A percentile compares a stretch with the other conserved stretches of the same genome.
Conservation (phyloP, 1,140 invertebrate species). For the Branchinecta lindahli region DNA sequence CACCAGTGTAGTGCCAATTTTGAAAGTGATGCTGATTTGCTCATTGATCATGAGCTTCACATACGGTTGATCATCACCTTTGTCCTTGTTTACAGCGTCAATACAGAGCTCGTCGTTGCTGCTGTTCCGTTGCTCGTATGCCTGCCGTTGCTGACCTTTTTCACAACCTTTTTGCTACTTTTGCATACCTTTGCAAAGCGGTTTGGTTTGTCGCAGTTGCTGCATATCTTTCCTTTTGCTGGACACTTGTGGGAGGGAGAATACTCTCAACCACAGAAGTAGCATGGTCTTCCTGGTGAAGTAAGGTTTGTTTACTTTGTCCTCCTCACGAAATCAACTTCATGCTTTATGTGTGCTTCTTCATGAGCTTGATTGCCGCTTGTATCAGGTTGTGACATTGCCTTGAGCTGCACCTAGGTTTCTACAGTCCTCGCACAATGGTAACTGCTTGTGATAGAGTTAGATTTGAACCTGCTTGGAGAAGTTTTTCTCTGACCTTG, state of each 20-base stretch:
- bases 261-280: slow-evolving; percentile 1
- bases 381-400: slow-evolving; percentile 8
- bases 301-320: not conserved
- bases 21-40: slow-evolving; percentile 8
- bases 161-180: slow-evolving; percentile 5
- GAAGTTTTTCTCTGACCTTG: not conserved
- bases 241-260: not conserved
- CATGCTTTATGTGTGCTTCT: slow-evolving; percentile 8
- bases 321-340: slow-evolving; percentile 1
- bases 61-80: not conserved
- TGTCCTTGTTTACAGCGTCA: slow-evolving; percentile 8
- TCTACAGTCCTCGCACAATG: slow-evolving; percentile 4
- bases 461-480: slow-evolving; percentile 1
- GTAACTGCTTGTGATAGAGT: slow-evolving; percentile 5
- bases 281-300: not conserved
- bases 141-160: not conserved
- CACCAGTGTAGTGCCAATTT: slow-evolving; percentile 1
- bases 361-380: not conserved
- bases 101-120: not conserved
- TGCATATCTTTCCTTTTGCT: slow-evolving; percentile 4
- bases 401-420: slow-evolving; percentile 2
- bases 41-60: slow-evolving; percentile 8
- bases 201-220: slow-evolving; percentile 7
- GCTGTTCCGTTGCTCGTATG: not conserved
- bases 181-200: slow-evolving; percentile 8